Base-by-base conservation (phyloP, 37 sponge, comb jelly and placozoan genomes). In the Petrosia ficiformis region DNA sequence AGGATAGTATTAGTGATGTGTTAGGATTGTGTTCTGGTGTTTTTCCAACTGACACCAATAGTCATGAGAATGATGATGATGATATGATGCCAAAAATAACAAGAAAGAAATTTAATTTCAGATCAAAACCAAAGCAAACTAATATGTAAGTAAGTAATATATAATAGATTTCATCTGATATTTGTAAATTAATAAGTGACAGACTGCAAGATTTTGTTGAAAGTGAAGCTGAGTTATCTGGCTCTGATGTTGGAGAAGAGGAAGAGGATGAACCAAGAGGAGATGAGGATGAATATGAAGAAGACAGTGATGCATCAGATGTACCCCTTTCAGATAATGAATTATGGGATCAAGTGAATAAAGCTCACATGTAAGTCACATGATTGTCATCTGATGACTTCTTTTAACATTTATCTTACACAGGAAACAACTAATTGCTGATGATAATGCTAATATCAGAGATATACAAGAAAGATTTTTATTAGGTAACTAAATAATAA, bases 191-290 rank as follows among this genome's bases (percentile, higher is more conserved):
- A n/a, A n/a, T n/a, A n/a, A 88, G 89, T 54, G 85, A 85, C 34
- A 75, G 82, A 16, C 69, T 90, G 34, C 77, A 77, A 8, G 86
- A 90, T 58, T 94, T 94, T 84, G 86, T 87, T 36, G 95, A 94
- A 79, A 75, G 77, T 73, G 95, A 94, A 66, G 95, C 95, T 22
- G 95, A 94, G 80, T 74, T 94, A 36, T 94, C 95, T 22, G 95
- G 95, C 2, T 71, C 71, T 40, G 95, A 94, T 39, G 76, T 87
- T 63, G 86, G 85, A 0, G 61, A 81, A 1, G 92, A 86, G 34
- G 65, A 42, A 0, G 94, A 80, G 35, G 79, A 79, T 14, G 86
- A 88, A 14, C 70, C 43, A 3, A 74, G 61, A 44, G 81, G 76
- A 2, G 38, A 63, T 36, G 93, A 84, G 28, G 82, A 82, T 71